Evolutionary conservation across 2,113 vertebrate species (phyloP).

Genomic region (Peromyscus polionotus): DNA sequence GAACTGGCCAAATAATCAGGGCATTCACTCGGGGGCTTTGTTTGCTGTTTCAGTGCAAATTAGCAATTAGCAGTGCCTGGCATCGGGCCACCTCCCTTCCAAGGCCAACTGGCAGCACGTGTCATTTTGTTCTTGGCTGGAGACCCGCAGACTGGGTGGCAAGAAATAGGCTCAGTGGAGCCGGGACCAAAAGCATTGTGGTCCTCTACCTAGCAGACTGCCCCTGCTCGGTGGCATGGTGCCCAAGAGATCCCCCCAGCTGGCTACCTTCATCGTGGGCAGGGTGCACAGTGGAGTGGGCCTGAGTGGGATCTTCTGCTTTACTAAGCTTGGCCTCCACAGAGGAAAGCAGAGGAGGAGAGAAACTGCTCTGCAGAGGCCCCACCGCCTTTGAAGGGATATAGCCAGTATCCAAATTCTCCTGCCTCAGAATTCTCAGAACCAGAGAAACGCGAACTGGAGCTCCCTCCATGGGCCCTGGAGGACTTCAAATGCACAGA

Average conservation of each 20-base stretch:
- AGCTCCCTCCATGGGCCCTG: accelerated
- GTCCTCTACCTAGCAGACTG: neutral
- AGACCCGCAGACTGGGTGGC: conserved; percentile 70
- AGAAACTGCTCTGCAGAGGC: neutral
- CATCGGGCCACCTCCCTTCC: conserved; percentile 56
- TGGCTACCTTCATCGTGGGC: neutral
- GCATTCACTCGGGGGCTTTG: conserved; percentile 60
- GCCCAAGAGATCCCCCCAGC: conserved; percentile 12
- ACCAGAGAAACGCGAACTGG: neutral
- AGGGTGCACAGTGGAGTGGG: neutral
- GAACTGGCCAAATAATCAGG: conserved; percentile 52
- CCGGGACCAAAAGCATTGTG: neutral
- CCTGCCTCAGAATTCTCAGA: neutral
- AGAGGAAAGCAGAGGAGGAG: neutral
- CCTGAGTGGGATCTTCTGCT: no score
- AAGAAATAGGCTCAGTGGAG: neutral
- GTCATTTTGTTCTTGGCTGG: conserved; percentile 69
- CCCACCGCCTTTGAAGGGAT: neutral
- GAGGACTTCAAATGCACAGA: neutral
- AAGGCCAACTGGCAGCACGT: conserved; percentile 68
- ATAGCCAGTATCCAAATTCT: no score
- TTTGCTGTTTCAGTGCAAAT: conserved; percentile 74
- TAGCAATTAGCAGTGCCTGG: conserved; percentile 80
- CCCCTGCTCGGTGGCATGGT: accelerated
- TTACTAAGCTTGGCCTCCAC: neutral